Base-by-base conservation (phyloP, 2,113 vertebrate species). In the Alligator sinensis region DNA sequence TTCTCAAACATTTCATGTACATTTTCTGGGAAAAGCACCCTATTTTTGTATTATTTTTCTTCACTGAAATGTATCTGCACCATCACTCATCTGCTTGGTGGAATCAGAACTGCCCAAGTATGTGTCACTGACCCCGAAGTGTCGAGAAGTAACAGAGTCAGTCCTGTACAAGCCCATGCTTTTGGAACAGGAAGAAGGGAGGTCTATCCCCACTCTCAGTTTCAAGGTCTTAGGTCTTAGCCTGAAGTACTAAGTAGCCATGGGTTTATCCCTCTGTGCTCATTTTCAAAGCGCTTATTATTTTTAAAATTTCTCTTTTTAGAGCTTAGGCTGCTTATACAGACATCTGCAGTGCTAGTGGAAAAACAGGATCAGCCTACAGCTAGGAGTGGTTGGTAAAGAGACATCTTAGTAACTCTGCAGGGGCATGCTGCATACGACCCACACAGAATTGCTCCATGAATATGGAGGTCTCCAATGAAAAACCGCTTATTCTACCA, bases 401-500 rank as follows among this genome's bases (percentile, higher is more conserved):
- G 84, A 94, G 86, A 87, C 30, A 47, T 4, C 38, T 92, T 76
- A 3, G 0, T 11, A 63, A 84, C 54, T 92, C 28, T 92, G 84
- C 63, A 68, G 84, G 84, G 77, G 74, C 89, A 70, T 84, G 64
- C 79, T 4, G 83, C 66, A 72, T 72, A 76, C 93, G 82, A 88
- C 91, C 80, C 81, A 86, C 25, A n/a, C 80, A 79, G 88, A 92
- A 91, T 94, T 86, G 74, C 24, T 63, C 27, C 86, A 91, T 77
- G 84, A 28, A 66, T 81, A 63, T 0, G 0, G 88, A 86, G 84
- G 87, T 84, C 85, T 94, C 89, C 47, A 75, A 91, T 70, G 85
- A 93, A 91, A 92, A 92, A 78, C n/a, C 84, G 0, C 89, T 89
- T 70, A 17, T 92, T 93, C 85, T 85, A 92, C 11, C 64, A 95